Evolutionary conservation across 1,140 invertebrate species (phyloP).

Genomic region (Euglossa dilemma): DNA sequence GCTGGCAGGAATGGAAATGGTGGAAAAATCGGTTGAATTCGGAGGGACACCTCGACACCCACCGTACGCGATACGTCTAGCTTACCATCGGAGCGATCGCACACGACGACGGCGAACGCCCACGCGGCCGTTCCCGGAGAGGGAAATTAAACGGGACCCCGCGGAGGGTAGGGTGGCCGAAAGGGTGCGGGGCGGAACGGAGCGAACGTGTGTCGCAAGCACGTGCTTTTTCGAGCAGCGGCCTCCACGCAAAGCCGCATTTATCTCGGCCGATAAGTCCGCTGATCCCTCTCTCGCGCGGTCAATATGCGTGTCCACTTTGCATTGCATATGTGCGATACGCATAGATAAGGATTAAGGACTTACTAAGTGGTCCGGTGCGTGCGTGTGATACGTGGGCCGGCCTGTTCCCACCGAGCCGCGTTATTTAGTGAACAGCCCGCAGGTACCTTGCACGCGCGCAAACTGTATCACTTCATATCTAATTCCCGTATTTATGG

Average conservation of each 20-base stretch:
- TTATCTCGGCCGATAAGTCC: slow-evolving; percentile 48
- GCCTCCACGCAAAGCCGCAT: slow-evolving; percentile 42
- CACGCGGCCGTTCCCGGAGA: neutral
- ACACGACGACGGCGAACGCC: slow-evolving; percentile 26
- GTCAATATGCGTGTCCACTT: slow-evolving; percentile 69
- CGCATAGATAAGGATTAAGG: slow-evolving; percentile 72
- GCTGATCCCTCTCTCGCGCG: slow-evolving; percentile 55
- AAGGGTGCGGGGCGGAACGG: neutral
- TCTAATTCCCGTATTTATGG: slow-evolving; percentile 65
- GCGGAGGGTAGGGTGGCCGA: neutral
- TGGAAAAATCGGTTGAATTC: neutral
- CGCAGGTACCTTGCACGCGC: slow-evolving; percentile 51
- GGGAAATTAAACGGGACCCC: slow-evolving; percentile 32
- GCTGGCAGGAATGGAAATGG: neutral
- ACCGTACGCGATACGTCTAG: slow-evolving; percentile 19
- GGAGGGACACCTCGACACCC: slow-evolving; percentile 4
- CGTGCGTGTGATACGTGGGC: slow-evolving; percentile 42
- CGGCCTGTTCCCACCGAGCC: slow-evolving; percentile 38
- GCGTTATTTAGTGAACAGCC: slow-evolving; percentile 54
- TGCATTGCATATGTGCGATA: slow-evolving; percentile 68
- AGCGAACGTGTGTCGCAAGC: neutral
- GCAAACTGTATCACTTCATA: slow-evolving; percentile 56
- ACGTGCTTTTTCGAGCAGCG: slow-evolving; percentile 31
- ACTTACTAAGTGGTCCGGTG: slow-evolving; percentile 70
- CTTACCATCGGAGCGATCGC: slow-evolving; percentile 17